These are phyloP conservation scores for Eptesicus fuscus DNA, from an alignment of 2,113 vertebrate species.

Conservation along the genomic window DNA sequence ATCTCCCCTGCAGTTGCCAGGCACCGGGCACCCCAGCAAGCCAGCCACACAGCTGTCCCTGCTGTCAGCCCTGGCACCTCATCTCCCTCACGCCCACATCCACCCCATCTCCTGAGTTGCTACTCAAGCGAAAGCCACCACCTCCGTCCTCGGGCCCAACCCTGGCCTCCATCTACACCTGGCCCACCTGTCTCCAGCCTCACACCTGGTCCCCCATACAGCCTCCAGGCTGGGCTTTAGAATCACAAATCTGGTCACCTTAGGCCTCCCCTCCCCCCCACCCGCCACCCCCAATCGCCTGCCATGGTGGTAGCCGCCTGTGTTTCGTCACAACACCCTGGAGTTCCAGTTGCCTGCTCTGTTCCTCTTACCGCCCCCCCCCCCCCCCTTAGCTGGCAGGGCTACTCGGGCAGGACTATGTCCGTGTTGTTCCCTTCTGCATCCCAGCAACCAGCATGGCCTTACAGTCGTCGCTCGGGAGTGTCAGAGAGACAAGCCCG, in stretches of 20 bases:
- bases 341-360: background rate
- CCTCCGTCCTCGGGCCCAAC: background rate
- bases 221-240: background rate
- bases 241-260: background rate
- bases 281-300: background rate
- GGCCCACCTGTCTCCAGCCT: background rate
- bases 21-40: background rate
- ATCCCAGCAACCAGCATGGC: background rate
- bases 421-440: background rate
- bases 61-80: background rate
- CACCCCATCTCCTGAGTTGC: background rate
- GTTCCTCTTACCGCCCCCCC: background rate
- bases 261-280: accelerated
- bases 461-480: accelerated
- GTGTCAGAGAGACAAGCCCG: background rate
- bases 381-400: too few species aligned
- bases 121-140: background rate
- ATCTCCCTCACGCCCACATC: background rate
- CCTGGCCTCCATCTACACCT: background rate
- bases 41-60: background rate
- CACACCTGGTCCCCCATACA: background rate
- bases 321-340: background rate
- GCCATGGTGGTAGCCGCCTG: too few species aligned
- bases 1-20: background rate
- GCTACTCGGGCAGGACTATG: background rate